A percentile compares a stretch with the other conserved stretches of the same genome.
Evolutionary conservation across 2,113 vertebrate genomes (phyloP).

Genomic region (Pterocles orientalis): DNA sequence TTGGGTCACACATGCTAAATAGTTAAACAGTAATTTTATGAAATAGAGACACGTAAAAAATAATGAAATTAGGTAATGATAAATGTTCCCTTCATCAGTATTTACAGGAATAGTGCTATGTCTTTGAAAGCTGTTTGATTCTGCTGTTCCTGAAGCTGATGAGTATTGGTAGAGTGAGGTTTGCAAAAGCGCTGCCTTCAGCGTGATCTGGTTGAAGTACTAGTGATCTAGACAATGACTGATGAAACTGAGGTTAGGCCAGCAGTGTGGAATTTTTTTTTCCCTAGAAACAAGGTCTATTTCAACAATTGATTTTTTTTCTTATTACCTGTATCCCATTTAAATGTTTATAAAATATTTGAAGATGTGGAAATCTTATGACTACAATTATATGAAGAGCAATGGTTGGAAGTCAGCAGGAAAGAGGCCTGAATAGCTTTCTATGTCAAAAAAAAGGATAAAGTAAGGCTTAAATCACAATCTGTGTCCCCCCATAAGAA

Average conservation of each 20-base stretch:
- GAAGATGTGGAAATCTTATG: not conserved
- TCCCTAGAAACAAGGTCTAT: not conserved
- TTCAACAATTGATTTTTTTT: not conserved
- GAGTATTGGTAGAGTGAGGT: not conserved
- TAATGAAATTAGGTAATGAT: not conserved
- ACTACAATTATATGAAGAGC: not conserved
- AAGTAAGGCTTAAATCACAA: not conserved
- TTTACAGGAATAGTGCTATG: not conserved
- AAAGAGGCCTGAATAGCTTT: not conserved
- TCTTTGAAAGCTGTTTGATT: not conserved
- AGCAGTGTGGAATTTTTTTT: not conserved
- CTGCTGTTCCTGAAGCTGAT: not conserved
- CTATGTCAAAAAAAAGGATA: not conserved
- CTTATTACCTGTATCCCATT: not conserved
- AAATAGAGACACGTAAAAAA: not conserved
- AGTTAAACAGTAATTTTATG: slow-evolving; percentile 12
- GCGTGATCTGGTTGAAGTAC: not conserved
- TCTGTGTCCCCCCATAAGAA: not conserved
- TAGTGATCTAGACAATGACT: not conserved
- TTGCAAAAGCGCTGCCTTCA: not conserved
- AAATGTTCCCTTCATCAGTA: not conserved
- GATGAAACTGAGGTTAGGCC: not conserved
- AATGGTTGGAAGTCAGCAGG: not conserved
- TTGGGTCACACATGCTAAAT: not conserved
- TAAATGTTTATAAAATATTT: not conserved